phyloP scores from a whole-genome alignment of 2,797 vertebrate genomes.

The Ceryle rudis region DNA sequence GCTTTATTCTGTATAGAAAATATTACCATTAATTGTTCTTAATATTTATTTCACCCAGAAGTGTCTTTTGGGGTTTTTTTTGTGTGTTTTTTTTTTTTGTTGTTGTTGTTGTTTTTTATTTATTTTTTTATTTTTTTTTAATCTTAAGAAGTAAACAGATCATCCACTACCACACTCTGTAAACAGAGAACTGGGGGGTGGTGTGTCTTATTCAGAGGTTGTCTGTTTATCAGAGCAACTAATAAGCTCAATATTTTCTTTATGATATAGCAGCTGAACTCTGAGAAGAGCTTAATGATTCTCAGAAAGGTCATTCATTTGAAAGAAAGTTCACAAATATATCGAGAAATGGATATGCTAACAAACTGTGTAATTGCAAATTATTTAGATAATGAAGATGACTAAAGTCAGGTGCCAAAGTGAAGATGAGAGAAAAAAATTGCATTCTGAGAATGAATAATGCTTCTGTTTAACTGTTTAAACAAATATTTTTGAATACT shows the following conservation, averaged over 20 bases:
- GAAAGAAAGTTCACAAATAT: constrained; percentile 26
- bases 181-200: neutral
- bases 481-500: neutral
- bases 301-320: neutral
- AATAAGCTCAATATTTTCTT: neutral
- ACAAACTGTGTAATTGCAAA: neutral
- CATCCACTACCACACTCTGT: neutral
- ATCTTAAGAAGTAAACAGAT: neutral
- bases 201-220: neutral
- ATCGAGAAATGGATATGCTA: neutral
- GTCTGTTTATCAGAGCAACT: neutral
- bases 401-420: neutral
- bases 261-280: neutral
- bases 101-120: too few relatives aligned
- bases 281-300: constrained; percentile 17
- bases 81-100: too few relatives aligned
- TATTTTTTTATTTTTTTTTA: too few relatives aligned
- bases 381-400: constrained; percentile 23
- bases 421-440: constrained; percentile 25
- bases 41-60: neutral
- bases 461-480: neutral
- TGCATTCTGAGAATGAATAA: neutral
- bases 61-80: neutral
- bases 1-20: neutral
- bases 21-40: neutral